Evolutionary conservation across 2,888 invertebrate species (phyloP).

Genomic region (Digitonthophagus gazella): DNA sequence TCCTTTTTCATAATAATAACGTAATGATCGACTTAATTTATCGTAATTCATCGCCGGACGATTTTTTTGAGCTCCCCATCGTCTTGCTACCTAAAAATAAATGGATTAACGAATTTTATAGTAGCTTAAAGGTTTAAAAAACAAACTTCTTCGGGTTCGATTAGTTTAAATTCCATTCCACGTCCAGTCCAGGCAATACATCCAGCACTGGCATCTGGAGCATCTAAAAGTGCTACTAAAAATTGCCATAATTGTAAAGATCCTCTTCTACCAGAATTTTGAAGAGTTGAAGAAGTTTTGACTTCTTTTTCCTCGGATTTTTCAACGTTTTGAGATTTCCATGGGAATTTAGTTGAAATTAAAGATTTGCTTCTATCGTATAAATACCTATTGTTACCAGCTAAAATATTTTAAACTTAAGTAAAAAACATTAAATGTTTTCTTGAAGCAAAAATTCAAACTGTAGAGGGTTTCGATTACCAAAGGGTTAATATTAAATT

Average conservation of each 20-base stretch:
- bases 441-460: background rate
- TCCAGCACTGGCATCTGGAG: slow-evolving; percentile 65
- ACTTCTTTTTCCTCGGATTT: background rate
- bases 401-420: slow-evolving; percentile 13
- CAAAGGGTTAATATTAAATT: slow-evolving; percentile 46
- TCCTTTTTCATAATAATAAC: slow-evolving; percentile 98
- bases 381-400: slow-evolving; percentile 32
- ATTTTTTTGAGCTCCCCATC: slow-evolving; percentile 97
- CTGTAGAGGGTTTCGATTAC: background rate
- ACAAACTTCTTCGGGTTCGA: slow-evolving; percentile 87
- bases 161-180: slow-evolving; percentile 92
- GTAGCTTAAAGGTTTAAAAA: no score
- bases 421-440: background rate
- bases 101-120: slow-evolving; percentile 4
- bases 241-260: slow-evolving; percentile 95
- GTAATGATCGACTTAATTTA: slow-evolving; percentile 85
- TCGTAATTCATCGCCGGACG: slow-evolving; percentile 98
- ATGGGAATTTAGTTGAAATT: slow-evolving; percentile 30
- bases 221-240: slow-evolving; percentile 76
- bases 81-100: slow-evolving; percentile 77
- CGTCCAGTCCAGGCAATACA: slow-evolving; percentile 95
- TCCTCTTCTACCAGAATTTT: slow-evolving; percentile 61
- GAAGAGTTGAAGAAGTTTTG: slow-evolving; percentile 26
- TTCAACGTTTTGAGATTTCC: slow-evolving; percentile 28
- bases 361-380: slow-evolving; percentile 35